phyloP scores from a whole-genome alignment of 2,113 vertebrate species.

The Gymnorhina tibicen region DNA sequence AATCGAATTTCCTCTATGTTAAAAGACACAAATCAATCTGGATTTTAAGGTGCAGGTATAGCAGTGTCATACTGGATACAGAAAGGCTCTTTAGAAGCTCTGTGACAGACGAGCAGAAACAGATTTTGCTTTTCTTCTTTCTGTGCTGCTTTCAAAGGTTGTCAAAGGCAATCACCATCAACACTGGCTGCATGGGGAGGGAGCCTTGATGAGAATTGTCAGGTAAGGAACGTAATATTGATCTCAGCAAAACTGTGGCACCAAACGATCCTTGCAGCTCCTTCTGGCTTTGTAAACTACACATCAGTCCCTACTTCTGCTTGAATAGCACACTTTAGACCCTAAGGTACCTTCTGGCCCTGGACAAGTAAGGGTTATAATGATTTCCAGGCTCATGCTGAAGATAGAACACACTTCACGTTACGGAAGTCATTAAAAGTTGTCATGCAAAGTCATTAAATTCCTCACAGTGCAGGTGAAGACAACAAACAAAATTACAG shows the following conservation, averaged over 20 bases:
- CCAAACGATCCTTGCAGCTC: neutral
- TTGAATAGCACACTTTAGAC: neutral
- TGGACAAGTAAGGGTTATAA: neutral
- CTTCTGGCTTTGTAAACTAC: neutral
- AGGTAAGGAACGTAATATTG: neutral
- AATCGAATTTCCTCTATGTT: neutral
- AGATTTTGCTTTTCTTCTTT: neutral
- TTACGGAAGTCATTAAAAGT: neutral
- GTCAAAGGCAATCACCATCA: constrained; percentile 17
- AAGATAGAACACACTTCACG: neutral
- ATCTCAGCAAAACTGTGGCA: neutral
- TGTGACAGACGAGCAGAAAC: neutral
- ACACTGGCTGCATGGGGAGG: neutral
- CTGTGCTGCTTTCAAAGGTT: neutral
- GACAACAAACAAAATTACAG: neutral
- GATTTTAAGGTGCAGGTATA: neutral
- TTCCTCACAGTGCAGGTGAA: neutral
- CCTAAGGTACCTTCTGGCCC: neutral
- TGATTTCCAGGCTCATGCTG: neutral
- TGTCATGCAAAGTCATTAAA: neutral
- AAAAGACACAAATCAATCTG: neutral
- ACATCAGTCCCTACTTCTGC: neutral
- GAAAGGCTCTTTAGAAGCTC: neutral
- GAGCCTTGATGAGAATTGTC: neutral
- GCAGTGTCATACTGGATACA: neutral